Conservation (phyloP, 2,888 invertebrate genomes). For the Himalopsyche tibetana region DNA sequence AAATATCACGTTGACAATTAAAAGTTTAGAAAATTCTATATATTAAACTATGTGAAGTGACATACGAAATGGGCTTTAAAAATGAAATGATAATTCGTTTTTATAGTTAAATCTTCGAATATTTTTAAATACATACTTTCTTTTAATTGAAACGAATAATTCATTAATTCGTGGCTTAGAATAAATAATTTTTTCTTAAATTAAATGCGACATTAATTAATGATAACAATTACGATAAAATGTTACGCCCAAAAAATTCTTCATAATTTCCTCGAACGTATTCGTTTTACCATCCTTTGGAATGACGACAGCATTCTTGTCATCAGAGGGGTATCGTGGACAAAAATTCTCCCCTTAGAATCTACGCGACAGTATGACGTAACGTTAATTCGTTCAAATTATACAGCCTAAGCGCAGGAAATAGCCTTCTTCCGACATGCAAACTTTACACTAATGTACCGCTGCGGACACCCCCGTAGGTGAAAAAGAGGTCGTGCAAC, state of each 20-base stretch:
- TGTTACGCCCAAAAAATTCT: neutral
- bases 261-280: slow-evolving; percentile 2
- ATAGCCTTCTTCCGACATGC: slow-evolving; percentile 68
- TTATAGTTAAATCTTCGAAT: no score
- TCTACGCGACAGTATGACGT: slow-evolving; percentile 29
- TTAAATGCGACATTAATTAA: neutral
- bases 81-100: no score
- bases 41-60: no score
- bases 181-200: no score
- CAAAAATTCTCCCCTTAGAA: slow-evolving; percentile 45
- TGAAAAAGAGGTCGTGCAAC: slow-evolving; percentile 5
- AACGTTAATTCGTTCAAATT: slow-evolving; percentile 65
- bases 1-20: no score
- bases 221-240: slow-evolving; percentile 7
- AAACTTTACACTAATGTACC: slow-evolving; percentile 62
- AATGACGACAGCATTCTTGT: slow-evolving; percentile 53
- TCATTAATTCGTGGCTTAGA: no score
- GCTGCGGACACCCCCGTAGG: slow-evolving; percentile 50
- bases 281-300: neutral
- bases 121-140: no score
- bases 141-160: no score
- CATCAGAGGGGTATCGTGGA: slow-evolving; percentile 26
- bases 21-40: no score
- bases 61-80: no score
- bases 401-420: slow-evolving; percentile 66